Percentiles rank a stretch among this genome's conserved stretches.
phyloP scores from a whole-genome alignment of 2,113 vertebrate species.

The Edolisoma coerulescens region DNA sequence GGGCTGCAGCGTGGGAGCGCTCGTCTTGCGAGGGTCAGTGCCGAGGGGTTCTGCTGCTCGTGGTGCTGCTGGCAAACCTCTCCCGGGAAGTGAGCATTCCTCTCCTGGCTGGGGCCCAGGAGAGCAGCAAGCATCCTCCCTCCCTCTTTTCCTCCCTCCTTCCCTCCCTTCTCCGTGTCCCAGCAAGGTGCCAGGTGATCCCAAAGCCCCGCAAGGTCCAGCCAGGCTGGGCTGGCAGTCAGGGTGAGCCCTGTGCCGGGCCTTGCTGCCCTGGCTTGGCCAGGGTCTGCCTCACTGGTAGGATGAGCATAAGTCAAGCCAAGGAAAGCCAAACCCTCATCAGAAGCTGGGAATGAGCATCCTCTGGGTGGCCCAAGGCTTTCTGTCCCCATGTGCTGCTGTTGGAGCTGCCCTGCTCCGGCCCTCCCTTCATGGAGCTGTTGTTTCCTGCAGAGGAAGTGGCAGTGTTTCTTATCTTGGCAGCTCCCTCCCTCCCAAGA shows the following conservation, averaged over 20 bases:
- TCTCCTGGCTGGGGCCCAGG: neutral
- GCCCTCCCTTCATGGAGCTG: rapidly evolving
- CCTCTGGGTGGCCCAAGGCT: neutral
- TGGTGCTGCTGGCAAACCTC: neutral
- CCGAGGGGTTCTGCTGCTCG: rapidly evolving
- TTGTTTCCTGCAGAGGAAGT: neutral
- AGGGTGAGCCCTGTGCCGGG: neutral
- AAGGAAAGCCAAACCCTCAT: neutral
- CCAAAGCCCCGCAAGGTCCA: neutral
- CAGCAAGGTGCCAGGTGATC: neutral
- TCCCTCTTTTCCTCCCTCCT: neutral
- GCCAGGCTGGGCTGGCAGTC: neutral
- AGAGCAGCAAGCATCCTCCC: neutral
- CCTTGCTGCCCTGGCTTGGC: neutral
- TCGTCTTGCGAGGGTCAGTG: neutral
- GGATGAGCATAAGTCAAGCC: neutral
- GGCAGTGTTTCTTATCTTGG: neutral
- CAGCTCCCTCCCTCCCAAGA: neutral
- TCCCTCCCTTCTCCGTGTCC: neutral
- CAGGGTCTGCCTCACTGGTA: rapidly evolving
- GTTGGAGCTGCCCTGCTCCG: neutral
- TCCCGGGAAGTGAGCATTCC: neutral
- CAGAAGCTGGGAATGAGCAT: neutral
- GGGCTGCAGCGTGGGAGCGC: neutral
- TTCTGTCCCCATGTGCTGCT: neutral